Base-by-base conservation (phyloP, 2,888 invertebrate genomes). In the Morinoia aosen region DNA sequence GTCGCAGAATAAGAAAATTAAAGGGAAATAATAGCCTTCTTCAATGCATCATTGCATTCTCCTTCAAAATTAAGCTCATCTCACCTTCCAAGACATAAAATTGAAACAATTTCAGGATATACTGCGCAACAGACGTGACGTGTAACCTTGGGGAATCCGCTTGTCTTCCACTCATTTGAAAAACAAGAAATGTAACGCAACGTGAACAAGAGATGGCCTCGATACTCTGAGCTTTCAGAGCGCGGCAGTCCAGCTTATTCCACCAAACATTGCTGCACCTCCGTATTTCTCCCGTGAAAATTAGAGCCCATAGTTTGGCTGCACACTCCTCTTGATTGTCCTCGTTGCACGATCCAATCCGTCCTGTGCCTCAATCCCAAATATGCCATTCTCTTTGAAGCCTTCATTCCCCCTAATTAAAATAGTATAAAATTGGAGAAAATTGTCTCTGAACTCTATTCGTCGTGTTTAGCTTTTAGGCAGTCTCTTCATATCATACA, bases 311-410 rank as follows among this genome's bases (percentile, higher is more conserved):
- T 33, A 33, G 76, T 76, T 33, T 33, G 76, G 76, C 76, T 33
- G 76, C 76, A 76, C 76, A 25, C 33, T 76, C 76, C 76, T 90
- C 39, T 48, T 40, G 40, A 40, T 90, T 39, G 48, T 90, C 90
- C 90, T 90, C 48, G 90, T 90, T 19, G 90, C 90, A 90, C 90
- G 90, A 90, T 90, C 90, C 90, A 90, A 33, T 90, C 90, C 90
- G 90, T 90, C 90, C 90, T 90, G 40, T 14, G 39, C 90, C 90
- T 90, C 90, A 90, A 76, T 76, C 76, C 76, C 76, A 76, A 76
- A 76, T 76, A 76, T 76, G 76, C 25, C 33, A 76, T 76, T 76
- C 76, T 76, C 76, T 76, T 76, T 33, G 76, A 76, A 76, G 76
- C 76, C 76, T 76, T 76, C 76, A 76, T 76, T 76, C 33, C 8